Base-by-base conservation (phyloP, 2,888 invertebrate genomes). In the Psylliodes chrysocephalus region DNA sequence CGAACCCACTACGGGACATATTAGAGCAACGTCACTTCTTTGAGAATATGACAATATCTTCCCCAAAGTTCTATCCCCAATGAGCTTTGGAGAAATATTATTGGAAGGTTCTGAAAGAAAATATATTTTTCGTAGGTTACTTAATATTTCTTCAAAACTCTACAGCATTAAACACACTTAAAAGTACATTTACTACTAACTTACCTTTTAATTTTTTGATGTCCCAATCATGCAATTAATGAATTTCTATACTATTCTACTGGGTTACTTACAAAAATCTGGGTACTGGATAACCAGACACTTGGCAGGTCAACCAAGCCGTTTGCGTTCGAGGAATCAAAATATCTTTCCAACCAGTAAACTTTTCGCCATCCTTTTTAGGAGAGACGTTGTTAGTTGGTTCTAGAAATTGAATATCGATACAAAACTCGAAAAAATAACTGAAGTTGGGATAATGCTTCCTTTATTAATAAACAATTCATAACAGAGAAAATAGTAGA, bases 1-100 rank as follows among this genome's bases (percentile, higher is more conserved):
- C 81, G 84, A 90, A 78, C 89, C 89, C 78, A 90, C 88, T 73
- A 89, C 87, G 77, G 89, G 88, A 82, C 91, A 91, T 74, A 88
- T 85, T 80, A 91, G 82, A 74, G 88, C 89, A 68, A 87, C 86
- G 77, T 85, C 84, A 73, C 83, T 82, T 66, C 80, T 82, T 78
- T 82, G 81, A 64, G 83, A 81, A 75, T 88, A 85, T 78, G 82
- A 82, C 78, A 87, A 82, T 73, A 90, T 87, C 82, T 89, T 89
- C 84, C 88, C 87, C 79, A 90, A 75, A 17, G 79, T 80, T 73
- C 76, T 75, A 69, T 82, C 82, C 30, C 84, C 84, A 55, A 82
- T 78, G 59, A 82, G 70, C 77, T 82, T 84, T 49, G 85, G 84
- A 57, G 83, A 78, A 69, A 84, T 77, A 72, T 84, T 83, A 76